Evolutionary conservation across 2,113 vertebrate species (phyloP), one percentile per base, ranked within the genome.

Genomic region (Oryzias javanicus): DNA sequence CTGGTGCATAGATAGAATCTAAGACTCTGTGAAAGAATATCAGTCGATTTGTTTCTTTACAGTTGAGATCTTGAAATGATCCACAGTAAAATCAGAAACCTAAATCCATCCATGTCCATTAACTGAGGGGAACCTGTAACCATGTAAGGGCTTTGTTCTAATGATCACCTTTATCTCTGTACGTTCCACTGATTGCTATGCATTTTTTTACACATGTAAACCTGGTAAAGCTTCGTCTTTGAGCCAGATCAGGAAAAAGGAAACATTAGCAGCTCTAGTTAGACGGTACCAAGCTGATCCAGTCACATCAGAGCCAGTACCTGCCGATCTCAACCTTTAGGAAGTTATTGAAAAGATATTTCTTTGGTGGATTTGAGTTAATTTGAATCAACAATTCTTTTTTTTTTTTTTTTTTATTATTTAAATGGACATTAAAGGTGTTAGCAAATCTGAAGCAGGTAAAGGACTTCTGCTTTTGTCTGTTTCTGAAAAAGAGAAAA

Each of bases 111-210:
- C 29, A 6, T 60, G 15, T n/a, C 41, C 46, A n/a, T 60, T 19
- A 24, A 41, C 18, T 20, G 42, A 60, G 51, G 55, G 63, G 45
- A 67, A 60, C 41, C 42, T 70, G 66, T 0, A 57, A 72, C 52
- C 56, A 55, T 66, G 52, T 69, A 86, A 88, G 84, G 86, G 84
- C 86, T 88, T 77, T 69, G 53, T 77, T 76, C 16, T 79, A 64
- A 61, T 70, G 14, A 76, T 76, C 54, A 64, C 22, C 1, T 40
- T 61, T 69, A 18, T 14, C 55, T 61, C 19, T 76, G 18, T 16
- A n/a, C 45, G 16, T 24, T 42, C 46, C 50, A 64, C 64, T 68
- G 72, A 81, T 69, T 79, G 71, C 84, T 86, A 86, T 88, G 86
- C 86, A 86, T 88, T 81, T 81, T 45, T 70, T 7, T 22, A 56